Evolutionary conservation across 2,113 vertebrate genomes (phyloP), one percentile per base, ranked within the genome.

Genomic region (Paratilapia polleni): DNA sequence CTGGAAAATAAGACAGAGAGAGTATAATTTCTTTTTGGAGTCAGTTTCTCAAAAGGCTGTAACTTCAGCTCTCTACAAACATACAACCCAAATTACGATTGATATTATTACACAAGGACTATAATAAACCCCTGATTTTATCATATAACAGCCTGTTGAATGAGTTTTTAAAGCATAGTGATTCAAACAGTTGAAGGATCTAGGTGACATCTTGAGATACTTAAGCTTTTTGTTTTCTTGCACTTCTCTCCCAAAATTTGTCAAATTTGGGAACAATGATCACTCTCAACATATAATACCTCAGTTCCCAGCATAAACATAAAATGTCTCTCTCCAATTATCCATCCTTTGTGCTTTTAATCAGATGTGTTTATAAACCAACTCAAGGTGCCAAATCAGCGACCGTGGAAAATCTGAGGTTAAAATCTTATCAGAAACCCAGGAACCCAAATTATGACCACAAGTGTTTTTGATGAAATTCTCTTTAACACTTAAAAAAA

Each of bases 1-100:
- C 92, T 95, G 86, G 22, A 89, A 86, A 12, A 61, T 8, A 20
- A 58, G 6, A 19, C 36, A 49, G 6, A 15, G 5, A 77, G 13
- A 26, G 22, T 31, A 3, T 78, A 49, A 60, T 8, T 14, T 81
- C 15, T 52, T 20, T 19, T 5, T 43, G 24, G 12, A 24, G 26
- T 26, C 63, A 43, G 63, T 20, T 64, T 24, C 36, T 22, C 62
- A 64, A 36, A 36, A 64, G 36, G 7, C 7, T 52, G 3, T 19
- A 52, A 20, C n/a, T 8, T 5, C 1, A 4, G 1, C 38, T 66
- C 36, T 64, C 20, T 13, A 43, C 41, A 43, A 43, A 43, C 41
- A 43, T 43, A 13, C 3, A 43, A 3, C 9, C 10, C 9, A 3
- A 43, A 43, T 43, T 43, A 43, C 12, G 13, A 14, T 2, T 43